phyloP scores from a whole-genome alignment of 2,113 vertebrate genomes.

The Ursus arctos region DNA sequence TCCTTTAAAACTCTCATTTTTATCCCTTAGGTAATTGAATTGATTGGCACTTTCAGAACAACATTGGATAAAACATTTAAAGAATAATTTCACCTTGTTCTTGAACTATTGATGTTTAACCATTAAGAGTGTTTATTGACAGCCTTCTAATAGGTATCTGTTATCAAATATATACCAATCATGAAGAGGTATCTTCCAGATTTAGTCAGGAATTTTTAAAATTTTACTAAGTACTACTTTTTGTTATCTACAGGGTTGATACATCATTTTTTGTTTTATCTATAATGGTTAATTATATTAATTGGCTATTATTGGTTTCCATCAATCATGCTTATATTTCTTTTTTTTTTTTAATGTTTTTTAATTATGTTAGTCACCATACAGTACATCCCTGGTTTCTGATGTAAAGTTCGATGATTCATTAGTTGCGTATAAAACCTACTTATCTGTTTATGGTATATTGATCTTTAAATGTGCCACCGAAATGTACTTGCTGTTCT shows the following conservation, averaged over 20 bases:
- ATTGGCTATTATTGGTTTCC: not conserved
- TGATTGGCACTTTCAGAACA: not conserved
- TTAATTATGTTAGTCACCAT: too few species aligned
- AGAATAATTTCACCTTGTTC: not conserved
- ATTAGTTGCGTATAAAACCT: not conserved
- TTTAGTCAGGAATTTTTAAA: not conserved
- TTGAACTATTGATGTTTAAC: not conserved
- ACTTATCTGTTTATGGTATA: not conserved
- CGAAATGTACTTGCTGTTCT: conserved; percentile 5
- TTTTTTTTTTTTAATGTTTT: not conserved
- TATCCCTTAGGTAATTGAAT: not conserved
- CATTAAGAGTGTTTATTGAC: not conserved
- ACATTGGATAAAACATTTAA: not conserved
- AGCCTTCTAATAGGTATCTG: not conserved
- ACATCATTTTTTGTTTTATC: not conserved
- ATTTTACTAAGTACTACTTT: conserved; percentile 22
- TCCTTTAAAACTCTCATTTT: not conserved
- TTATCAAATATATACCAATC: not conserved
- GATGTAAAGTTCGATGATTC: too few species aligned
- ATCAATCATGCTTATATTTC: conserved; percentile 18
- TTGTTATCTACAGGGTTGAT: not conserved
- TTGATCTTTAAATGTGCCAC: conserved; percentile 29
- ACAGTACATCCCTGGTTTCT: too few species aligned
- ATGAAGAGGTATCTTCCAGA: not conserved
- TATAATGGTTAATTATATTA: not conserved